Conservation (phyloP, 2,888 invertebrate genomes). For the Podotricha telesiphe region DNA sequence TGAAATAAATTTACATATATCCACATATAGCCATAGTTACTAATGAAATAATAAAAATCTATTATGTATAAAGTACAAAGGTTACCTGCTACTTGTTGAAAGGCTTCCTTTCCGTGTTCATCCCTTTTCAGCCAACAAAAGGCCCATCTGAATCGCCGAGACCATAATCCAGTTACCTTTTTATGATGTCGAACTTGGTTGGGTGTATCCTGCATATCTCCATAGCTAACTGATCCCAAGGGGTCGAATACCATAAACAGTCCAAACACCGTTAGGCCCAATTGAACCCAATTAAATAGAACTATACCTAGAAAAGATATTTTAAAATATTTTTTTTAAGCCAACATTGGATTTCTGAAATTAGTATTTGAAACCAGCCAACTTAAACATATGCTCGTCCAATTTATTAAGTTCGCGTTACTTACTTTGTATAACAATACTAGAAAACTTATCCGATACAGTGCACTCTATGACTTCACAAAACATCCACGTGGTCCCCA, state of each 20-base stretch:
- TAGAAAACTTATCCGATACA: slow-evolving; percentile 87
- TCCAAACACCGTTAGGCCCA: slow-evolving; percentile 89
- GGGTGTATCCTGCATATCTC: slow-evolving; percentile 85
- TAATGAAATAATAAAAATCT: not conserved
- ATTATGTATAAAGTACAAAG: not conserved
- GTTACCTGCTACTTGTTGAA: slow-evolving; percentile 89
- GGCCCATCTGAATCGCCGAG: slow-evolving; percentile 89
- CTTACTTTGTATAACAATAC: slow-evolving; percentile 88
- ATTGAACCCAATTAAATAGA: slow-evolving; percentile 91
- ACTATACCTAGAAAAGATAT: slow-evolving; percentile 85
- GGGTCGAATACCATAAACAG: slow-evolving; percentile 93
- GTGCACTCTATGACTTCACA: slow-evolving; percentile 87
- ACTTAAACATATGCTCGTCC: not conserved
- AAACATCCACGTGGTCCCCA: slow-evolving; percentile 93
- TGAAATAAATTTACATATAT: not conserved
- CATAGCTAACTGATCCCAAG: slow-evolving; percentile 86
- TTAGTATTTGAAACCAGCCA: not conserved
- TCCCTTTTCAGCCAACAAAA: slow-evolving; percentile 89
- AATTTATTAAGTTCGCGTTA: slow-evolving; percentile 36
- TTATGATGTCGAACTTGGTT: slow-evolving; percentile 87
- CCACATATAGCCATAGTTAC: not conserved
- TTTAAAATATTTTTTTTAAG: not conserved
- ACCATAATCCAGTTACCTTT: slow-evolving; percentile 89
- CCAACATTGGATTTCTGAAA: too few species aligned
- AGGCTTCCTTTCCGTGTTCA: slow-evolving; percentile 90